Base-by-base conservation (phyloP, 2,797 vertebrate genomes). In the Pangasius macronema region DNA sequence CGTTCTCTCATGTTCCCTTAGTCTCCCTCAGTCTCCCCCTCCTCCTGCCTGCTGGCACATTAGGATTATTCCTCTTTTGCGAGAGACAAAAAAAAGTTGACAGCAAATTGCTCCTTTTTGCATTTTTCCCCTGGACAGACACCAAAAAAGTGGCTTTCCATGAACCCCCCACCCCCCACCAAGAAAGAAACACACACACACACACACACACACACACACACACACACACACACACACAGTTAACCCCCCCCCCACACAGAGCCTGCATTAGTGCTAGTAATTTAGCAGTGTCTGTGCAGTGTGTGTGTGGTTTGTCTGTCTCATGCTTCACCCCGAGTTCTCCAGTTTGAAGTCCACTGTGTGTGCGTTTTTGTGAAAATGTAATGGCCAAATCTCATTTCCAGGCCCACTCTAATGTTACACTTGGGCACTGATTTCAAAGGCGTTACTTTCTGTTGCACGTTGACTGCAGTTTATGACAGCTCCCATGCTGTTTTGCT, bases 61-160 rank as follows among this genome's bases (percentile, higher is more conserved):
- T 46, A 33, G 85, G 86, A 72, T 89, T 86, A 90, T 86, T 90
- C 70, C 72, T 89, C 46, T 88, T 85, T 84, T 84, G 84, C 10
- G 46, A 67, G 49, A 86, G 63, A 59, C 30, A 42, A 33, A 87
- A 73, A 89, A 85, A 77, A 39, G 30, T 82, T 88, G 83, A 90
- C 84, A 86, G 88, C 86, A 92, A 89, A 89, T 89, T 88, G 87
- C 86, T 89, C 73, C 84, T 75, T 87, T 89, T 82, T 87, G 85
- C 89, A 77, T 89, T 90, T 79, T 87, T 85, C 55, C 67, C 68
- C 83, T 92, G 90, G 88, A 88, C 67, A 88, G 83, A 87, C 86
- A 90, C 90, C 89, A 90, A 87, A 59, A 83, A 59, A 85, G 85
- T 92, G 87, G 88, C 89, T 91, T 88, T 89, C 76, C 83, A 81